Base-by-base conservation (phyloP, 2,888 invertebrate genomes). In the Cantharis rufa region DNA sequence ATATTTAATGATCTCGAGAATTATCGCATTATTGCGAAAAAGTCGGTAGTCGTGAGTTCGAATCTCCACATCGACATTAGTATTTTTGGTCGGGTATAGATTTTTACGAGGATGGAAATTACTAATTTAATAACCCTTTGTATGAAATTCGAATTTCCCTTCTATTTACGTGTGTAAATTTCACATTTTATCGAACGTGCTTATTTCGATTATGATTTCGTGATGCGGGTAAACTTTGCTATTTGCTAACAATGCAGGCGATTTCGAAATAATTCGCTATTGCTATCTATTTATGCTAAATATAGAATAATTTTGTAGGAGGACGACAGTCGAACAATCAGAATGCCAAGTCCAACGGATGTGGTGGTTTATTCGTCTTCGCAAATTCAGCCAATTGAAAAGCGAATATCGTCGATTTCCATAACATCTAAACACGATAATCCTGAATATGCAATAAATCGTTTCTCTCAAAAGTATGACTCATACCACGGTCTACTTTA, bases 401-500 rank as follows among this genome's bases (percentile, higher is more conserved):
- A 84, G 80, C 81, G 87, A 74, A 83, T 86, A 75, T 87, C 87
- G n/a, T 83, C 86, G 27, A 77, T 87, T 63, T 85, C 86, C 13
- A 77, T 85, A 73, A 82, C 82, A 62, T 80, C 85, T 21, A 85
- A 84, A 80, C 82, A 82, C 76, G 82, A 83, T 64, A 84, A 84
- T 78, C 81, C 84, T 5, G 85, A 86, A 70, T 85, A 85, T 74
- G 84, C 85, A 63, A 83, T 83, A 48, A 85, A 85, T 77, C 83
- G 85, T 27, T 82, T 85, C 71, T 84, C 86, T 7, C 86, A 86
- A 77, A 87, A 87, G 78, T 87, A 87, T 81, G 87, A 88, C 72
- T 85, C 87, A 21, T 88, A 87, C 79, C 86, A 86, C 78, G 86
- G 85, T 18, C 83, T 87, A 73, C 80, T 86, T 69, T 86, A 86